phyloP scores from a whole-genome alignment of 1,140 invertebrate genomes.

The Cylas formicarius region DNA sequence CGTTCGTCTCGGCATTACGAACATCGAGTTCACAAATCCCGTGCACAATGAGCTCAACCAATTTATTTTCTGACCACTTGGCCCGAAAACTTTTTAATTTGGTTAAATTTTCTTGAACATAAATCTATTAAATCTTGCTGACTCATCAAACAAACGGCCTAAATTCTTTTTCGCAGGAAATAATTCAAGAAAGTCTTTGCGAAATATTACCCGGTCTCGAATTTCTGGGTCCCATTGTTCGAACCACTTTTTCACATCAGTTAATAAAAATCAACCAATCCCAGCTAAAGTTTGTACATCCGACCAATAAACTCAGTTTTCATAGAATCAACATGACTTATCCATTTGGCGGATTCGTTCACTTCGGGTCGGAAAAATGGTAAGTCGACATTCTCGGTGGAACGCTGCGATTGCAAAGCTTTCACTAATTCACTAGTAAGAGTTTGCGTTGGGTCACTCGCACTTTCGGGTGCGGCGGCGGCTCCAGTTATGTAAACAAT shows the following conservation, averaged over 20 bases:
- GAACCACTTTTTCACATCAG: constrained; percentile 1
- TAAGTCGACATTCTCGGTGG: not conserved
- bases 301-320: constrained; percentile 1
- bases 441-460: constrained; percentile 1
- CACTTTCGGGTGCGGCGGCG: not conserved
- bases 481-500: too few species aligned
- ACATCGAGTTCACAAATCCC: not conserved
- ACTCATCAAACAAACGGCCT: too few species aligned
- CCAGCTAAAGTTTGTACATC: not conserved
- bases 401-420: too few species aligned
- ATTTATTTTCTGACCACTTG: too few species aligned
- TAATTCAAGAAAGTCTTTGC: too few species aligned
- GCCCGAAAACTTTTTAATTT: constrained; percentile 1
- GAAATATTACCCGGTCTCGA: not conserved
- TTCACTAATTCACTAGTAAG: not conserved
- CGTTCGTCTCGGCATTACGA: too few species aligned
- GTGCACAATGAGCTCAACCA: not conserved
- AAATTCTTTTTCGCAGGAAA: too few species aligned
- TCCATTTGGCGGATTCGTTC: constrained; percentile 2
- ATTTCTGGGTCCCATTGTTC: not conserved
- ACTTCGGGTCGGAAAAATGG: not conserved
- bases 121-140: not conserved
- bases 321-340: not conserved
- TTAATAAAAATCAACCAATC: not conserved
- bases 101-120: not conserved